phyloP scores from a whole-genome alignment of 2,888 invertebrate species.

The Acholoe squamosa region DNA sequence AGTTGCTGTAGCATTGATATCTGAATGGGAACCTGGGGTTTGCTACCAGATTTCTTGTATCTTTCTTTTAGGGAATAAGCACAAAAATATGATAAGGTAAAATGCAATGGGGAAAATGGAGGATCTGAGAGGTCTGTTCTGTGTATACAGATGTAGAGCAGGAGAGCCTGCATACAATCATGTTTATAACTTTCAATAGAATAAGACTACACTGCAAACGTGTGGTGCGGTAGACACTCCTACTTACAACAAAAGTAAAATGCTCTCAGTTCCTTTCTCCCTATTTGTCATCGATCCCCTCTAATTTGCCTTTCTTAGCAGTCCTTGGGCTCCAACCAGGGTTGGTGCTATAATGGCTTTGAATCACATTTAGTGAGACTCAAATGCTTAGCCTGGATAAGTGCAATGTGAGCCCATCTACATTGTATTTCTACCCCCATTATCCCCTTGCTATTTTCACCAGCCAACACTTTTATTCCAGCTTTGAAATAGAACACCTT shows the following conservation, averaged over 20 bases:
- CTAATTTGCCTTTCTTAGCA: constrained; percentile 20
- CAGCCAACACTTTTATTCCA: neutral
- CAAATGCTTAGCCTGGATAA: neutral
- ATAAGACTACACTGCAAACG: too few relatives aligned
- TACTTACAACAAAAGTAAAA: neutral
- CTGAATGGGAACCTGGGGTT: too few relatives aligned
- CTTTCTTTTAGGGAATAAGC: too few relatives aligned
- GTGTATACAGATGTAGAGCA: too few relatives aligned
- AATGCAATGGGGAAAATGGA: too few relatives aligned
- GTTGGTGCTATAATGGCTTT: neutral
- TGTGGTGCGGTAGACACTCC: neutral
- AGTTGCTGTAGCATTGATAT: too few relatives aligned
- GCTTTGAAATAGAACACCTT: neutral
- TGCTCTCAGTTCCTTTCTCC: neutral
- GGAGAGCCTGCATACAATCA: too few relatives aligned
- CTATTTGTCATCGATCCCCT: neutral
- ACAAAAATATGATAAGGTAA: too few relatives aligned
- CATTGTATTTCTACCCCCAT: neutral
- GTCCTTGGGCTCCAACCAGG: neutral
- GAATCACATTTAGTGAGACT: neutral
- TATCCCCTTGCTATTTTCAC: neutral
- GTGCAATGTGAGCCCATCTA: neutral
- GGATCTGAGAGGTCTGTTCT: too few relatives aligned
- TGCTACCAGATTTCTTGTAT: too few relatives aligned
- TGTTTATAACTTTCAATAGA: too few relatives aligned